A percentile compares a stretch with the other conserved stretches of the same genome.
Evolutionary conservation across 2,888 invertebrate species (phyloP).

Genomic region (Brachyptera putata): DNA sequence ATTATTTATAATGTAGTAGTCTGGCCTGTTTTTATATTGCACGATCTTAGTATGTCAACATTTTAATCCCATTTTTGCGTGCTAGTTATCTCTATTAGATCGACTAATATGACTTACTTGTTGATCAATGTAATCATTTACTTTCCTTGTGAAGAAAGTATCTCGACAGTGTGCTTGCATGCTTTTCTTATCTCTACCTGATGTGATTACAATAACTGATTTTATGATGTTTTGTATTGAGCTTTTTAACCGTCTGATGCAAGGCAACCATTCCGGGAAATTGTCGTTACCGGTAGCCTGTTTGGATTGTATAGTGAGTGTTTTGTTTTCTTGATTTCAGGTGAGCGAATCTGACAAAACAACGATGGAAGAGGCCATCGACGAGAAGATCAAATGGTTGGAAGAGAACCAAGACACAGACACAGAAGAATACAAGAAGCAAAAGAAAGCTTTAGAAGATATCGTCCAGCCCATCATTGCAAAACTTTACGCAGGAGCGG

Average conservation of each 20-base stretch:
- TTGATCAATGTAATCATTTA: neutral
- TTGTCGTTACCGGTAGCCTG: too few relatives aligned
- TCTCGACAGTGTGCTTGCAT: neutral
- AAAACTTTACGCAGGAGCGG: slow-evolving; percentile 88
- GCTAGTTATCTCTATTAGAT: neutral
- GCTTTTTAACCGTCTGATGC: slow-evolving; percentile 21
- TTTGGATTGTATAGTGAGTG: neutral
- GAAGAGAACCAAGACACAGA: slow-evolving; percentile 93
- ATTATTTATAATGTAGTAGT: too few relatives aligned
- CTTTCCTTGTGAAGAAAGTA: neutral
- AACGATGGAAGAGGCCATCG: slow-evolving; percentile 93
- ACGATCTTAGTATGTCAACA: too few relatives aligned
- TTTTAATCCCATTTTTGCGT: too few relatives aligned
- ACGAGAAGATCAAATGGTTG: slow-evolving; percentile 96
- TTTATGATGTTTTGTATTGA: slow-evolving; percentile 8
- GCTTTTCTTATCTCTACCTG: neutral
- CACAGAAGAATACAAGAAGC: slow-evolving; percentile 85
- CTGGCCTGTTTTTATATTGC: too few relatives aligned
- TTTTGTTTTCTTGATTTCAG: slow-evolving; percentile 40
- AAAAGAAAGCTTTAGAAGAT: slow-evolving; percentile 92
- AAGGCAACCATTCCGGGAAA: neutral
- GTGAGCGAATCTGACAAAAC: slow-evolving; percentile 82
- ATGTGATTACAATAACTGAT: slow-evolving; percentile 7
- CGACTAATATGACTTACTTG: neutral
- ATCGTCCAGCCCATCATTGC: slow-evolving; percentile 96